Evolutionary conservation across 2,113 vertebrate species (phyloP).

Genomic region (Indri indri): DNA sequence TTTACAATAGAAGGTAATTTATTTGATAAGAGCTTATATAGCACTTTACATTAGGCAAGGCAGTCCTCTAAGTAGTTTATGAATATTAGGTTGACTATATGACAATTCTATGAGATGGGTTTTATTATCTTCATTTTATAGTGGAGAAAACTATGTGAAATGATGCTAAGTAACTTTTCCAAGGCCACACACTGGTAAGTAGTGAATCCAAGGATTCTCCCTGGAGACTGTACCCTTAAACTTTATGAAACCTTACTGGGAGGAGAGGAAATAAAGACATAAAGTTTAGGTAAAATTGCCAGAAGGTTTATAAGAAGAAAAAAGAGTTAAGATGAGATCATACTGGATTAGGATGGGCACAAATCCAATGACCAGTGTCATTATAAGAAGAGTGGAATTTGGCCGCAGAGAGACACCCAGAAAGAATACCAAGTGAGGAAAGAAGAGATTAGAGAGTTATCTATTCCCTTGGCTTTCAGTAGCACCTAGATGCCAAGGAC

Average conservation of each 20-base stretch:
- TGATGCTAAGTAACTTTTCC: background rate
- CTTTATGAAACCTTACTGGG: background rate
- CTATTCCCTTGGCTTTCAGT: background rate
- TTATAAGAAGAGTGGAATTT: background rate
- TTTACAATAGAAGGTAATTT: background rate
- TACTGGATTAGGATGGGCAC: background rate
- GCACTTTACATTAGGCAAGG: background rate
- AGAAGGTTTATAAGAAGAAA: background rate
- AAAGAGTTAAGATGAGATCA: background rate
- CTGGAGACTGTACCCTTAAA: background rate
- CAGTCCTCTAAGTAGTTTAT: background rate
- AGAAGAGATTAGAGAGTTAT: background rate
- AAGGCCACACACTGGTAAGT: background rate
- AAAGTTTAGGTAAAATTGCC: background rate
- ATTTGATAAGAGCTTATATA: background rate
- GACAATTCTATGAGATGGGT: background rate
- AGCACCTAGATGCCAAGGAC: background rate
- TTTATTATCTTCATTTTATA: background rate
- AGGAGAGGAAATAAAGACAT: background rate
- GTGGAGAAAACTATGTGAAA: background rate
- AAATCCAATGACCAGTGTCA: background rate
- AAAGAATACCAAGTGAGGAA: background rate
- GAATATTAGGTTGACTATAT: background rate
- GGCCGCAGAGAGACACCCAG: background rate
- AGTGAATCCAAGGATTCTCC: background rate